Evolutionary conservation across 1,140 invertebrate genomes (phyloP).

Genomic region (Rhysida immarginata): DNA sequence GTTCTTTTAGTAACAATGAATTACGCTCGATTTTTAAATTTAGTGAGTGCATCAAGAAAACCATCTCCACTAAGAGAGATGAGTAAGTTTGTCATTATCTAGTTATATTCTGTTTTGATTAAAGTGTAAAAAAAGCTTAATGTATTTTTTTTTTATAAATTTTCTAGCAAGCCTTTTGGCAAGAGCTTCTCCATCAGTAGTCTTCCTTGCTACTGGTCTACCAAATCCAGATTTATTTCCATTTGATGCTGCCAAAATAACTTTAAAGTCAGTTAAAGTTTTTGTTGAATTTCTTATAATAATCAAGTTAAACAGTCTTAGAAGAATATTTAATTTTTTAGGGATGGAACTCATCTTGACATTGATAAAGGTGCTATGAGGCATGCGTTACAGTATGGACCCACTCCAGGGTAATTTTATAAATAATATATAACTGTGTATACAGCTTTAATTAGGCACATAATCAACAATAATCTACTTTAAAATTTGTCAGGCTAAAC

Average conservation of each 20-base stretch:
- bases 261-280: conserved; percentile 33
- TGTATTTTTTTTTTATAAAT: conserved; percentile 3
- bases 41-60: conserved; percentile 18
- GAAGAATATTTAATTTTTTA: conserved; percentile 10
- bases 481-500: no score
- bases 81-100: conserved; percentile 20
- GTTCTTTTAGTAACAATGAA: conserved; percentile 18
- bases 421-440: no score
- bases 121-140: not conserved
- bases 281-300: no score
- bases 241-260: conserved; percentile 45
- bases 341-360: conserved; percentile 38
- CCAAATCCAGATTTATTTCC: conserved; percentile 61
- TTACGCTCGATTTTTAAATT: conserved; percentile 25
- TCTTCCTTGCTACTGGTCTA: conserved; percentile 59
- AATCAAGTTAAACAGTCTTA: no score
- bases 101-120: not conserved
- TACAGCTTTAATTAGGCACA: no score
- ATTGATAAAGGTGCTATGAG: conserved; percentile 42
- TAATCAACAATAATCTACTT: no score
- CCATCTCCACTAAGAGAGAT: conserved; percentile 26
- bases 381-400: conserved; percentile 52
- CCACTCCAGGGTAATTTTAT: conserved; percentile 53
- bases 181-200: conserved; percentile 42
- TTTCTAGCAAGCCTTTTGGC: conserved; percentile 32